Percentiles rank a stretch among this genome's conserved stretches.
Conservation (phyloP, 2,113 vertebrate genomes). For the Cochlearius cochlearius region DNA sequence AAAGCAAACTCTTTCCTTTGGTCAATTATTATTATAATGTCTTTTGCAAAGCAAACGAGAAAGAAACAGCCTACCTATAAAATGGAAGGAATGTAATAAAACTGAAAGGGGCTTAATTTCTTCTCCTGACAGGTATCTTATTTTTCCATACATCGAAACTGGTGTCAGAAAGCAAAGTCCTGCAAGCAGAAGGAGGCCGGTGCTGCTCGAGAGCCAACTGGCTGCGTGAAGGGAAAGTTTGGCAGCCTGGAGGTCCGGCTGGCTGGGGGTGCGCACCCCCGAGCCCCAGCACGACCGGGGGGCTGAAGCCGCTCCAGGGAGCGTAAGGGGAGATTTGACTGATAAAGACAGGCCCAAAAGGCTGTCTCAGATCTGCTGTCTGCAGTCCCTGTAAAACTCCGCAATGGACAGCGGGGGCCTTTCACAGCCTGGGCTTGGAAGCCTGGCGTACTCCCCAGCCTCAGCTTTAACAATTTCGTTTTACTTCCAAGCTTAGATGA, state of each 20-base stretch:
- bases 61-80: neutral
- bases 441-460: conserved; percentile 19
- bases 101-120: neutral
- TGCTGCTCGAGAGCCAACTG: neutral
- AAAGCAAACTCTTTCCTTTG: neutral
- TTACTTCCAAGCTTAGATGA: neutral
- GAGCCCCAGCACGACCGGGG: neutral
- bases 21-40: neutral
- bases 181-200: neutral
- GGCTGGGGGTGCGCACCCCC: neutral
- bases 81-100: neutral
- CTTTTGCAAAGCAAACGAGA: neutral
- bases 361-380: conserved; percentile 11
- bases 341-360: conserved; percentile 30
- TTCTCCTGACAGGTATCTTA: conserved; percentile 1
- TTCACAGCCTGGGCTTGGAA: neutral
- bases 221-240: neutral
- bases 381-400: neutral
- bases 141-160: neutral
- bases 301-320: neutral
- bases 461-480: conserved; percentile 27
- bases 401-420: conserved; percentile 23
- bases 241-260: neutral
- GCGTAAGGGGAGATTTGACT: neutral
- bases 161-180: neutral